Percentiles rank a stretch among this genome's conserved stretches.
These are phyloP conservation scores for Vimba vimba DNA, from an alignment of 2,113 vertebrate genomes.

Conservation along the genomic window DNA sequence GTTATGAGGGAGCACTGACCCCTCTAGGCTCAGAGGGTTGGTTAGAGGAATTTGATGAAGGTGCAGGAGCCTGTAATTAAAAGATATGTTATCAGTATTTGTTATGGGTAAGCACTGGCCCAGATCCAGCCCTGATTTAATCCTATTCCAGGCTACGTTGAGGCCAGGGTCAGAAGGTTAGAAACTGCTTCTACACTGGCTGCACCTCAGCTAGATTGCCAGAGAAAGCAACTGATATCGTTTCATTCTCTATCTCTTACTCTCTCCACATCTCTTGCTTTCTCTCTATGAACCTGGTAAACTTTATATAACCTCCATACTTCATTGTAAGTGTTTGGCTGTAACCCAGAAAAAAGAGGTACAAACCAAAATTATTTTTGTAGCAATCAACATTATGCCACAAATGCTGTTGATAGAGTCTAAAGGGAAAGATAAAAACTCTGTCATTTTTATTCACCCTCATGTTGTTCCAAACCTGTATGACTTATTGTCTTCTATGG, in stretches of 20 bases:
- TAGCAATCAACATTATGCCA: neutral
- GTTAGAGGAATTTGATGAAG: constrained; percentile 78
- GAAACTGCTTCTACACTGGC: constrained; percentile 82
- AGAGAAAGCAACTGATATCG: constrained; percentile 63
- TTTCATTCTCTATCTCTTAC: constrained; percentile 31
- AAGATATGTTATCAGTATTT: constrained; percentile 85
- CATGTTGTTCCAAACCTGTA: no score
- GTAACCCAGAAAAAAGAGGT: neutral
- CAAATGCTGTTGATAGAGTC: neutral
- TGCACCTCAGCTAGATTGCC: constrained; percentile 77
- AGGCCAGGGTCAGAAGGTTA: constrained; percentile 82
- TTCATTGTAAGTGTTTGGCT: neutral
- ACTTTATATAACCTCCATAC: neutral
- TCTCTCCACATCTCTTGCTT: constrained; percentile 1
- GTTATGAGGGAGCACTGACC: constrained; percentile 72
- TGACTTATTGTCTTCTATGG: no score
- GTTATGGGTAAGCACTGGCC: constrained; percentile 81
- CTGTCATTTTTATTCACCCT: no score
- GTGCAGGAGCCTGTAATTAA: constrained; percentile 83
- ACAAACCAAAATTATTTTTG: neutral
- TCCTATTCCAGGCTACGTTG: constrained; percentile 81
- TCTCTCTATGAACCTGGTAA: constrained; percentile 22
- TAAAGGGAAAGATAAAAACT: no score
- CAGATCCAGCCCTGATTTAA: constrained; percentile 80
- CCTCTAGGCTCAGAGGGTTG: constrained; percentile 65